These are phyloP conservation scores for Mus minutoides DNA, from an alignment of 2,797 vertebrate species.

Conservation along the genomic window DNA sequence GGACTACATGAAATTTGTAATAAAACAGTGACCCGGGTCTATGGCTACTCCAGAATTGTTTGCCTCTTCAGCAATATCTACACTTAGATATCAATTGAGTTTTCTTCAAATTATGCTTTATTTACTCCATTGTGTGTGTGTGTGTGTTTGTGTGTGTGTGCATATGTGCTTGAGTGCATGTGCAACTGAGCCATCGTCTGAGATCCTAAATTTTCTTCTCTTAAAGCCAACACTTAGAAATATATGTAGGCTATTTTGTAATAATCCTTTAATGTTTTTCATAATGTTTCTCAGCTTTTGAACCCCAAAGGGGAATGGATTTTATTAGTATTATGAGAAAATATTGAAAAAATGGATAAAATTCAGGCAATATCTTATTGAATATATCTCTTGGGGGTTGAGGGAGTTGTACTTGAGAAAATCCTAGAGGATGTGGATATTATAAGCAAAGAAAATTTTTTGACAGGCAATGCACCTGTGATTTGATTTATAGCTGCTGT, in stretches of 20 bases:
- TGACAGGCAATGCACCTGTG: neutral
- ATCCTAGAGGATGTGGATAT: neutral
- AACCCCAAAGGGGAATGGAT: neutral
- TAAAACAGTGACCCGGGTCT: neutral
- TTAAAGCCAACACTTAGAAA: neutral
- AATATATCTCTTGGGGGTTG: neutral
- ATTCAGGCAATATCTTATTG: neutral
- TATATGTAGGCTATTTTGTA: neutral
- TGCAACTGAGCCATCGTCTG: neutral
- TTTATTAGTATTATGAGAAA: neutral
- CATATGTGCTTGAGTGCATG: neutral
- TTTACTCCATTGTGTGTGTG: neutral
- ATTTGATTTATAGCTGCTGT: neutral
- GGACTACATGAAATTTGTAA: neutral
- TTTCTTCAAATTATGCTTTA: neutral
- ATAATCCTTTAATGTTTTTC: neutral
- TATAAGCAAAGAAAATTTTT: neutral
- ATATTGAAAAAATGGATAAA: neutral
- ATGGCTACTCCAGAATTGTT: accelerated
- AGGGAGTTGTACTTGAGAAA: neutral
- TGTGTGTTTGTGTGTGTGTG: neutral
- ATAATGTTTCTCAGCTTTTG: neutral
- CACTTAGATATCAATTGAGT: neutral
- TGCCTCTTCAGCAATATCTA: neutral
- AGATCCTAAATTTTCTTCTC: neutral